Evolutionary conservation across 2,888 invertebrate species (phyloP).

Genomic region (Mesorhabditis belari): DNA sequence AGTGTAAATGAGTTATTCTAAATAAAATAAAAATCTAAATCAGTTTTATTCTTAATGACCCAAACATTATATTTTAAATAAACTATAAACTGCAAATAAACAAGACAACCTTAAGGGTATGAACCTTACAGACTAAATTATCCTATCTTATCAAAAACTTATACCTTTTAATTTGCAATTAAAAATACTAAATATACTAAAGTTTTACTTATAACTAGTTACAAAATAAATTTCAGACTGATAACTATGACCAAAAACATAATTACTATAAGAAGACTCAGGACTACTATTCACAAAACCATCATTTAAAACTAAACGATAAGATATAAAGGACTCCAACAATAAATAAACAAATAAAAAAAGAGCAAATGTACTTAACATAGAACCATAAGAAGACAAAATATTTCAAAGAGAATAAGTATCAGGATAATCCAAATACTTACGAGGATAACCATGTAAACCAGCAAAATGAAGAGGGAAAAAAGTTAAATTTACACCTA

Average conservation of each 20-base stretch:
- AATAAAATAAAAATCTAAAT: conserved; percentile 38
- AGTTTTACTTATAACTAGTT: conserved; percentile 15
- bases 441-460: conserved; percentile 69
- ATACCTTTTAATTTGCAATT: conserved; percentile 38
- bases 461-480: conserved; percentile 75
- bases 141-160: conserved; percentile 36
- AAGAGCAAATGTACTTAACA: conserved; percentile 63
- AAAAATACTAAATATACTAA: conserved; percentile 33
- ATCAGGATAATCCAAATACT: conserved; percentile 70
- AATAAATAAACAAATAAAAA: conserved; percentile 63
- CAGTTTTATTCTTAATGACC: conserved; percentile 27
- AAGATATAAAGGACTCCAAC: conserved; percentile 59
- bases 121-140: conserved; percentile 36
- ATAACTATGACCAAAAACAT: conserved; percentile 39
- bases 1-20: conserved; percentile 40
- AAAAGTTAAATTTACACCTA: conserved; percentile 72
- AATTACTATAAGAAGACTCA: conserved; percentile 23
- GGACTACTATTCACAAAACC: conserved; percentile 33
- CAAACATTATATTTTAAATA: conserved; percentile 38
- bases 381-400: conserved; percentile 66
- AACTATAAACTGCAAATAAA: conserved; percentile 27
- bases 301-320: conserved; percentile 32
- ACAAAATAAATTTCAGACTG: conserved; percentile 35
- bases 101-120: conserved; percentile 35
- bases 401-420: conserved; percentile 66